Conservation (phyloP, 2,113 vertebrate genomes). For the Tamias sibiricus region DNA sequence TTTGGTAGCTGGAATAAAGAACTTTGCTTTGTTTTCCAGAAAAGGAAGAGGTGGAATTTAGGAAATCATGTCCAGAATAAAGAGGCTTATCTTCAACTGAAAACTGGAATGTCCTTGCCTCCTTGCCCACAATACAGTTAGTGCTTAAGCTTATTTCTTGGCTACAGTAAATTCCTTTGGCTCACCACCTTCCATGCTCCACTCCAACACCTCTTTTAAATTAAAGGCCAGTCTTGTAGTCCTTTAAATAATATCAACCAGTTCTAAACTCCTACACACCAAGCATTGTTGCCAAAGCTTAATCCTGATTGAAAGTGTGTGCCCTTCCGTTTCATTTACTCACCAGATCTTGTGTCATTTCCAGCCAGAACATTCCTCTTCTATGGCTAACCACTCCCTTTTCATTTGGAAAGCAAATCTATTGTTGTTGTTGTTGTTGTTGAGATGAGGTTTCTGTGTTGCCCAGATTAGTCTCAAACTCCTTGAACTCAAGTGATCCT, state of each 20-base stretch:
- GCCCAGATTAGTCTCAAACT: neutral
- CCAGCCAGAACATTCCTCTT: neutral
- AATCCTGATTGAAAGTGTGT: neutral
- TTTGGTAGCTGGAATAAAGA: neutral
- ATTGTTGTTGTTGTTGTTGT: neutral
- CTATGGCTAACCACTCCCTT: too few species aligned
- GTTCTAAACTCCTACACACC: neutral
- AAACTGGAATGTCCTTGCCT: neutral
- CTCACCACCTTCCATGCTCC: slow-evolving; percentile 12
- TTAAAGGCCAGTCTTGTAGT: neutral
- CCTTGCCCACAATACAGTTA: neutral
- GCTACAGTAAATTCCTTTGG: slow-evolving; percentile 22
- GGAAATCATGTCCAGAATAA: neutral
- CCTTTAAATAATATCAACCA: slow-evolving; percentile 11
- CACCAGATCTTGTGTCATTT: slow-evolving; percentile 9
- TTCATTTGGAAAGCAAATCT: neutral
- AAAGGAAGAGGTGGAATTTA: neutral
- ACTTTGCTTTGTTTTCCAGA: neutral
- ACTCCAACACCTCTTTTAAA: neutral
- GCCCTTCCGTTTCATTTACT: neutral
- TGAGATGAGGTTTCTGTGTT: neutral
- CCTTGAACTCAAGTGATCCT: neutral
- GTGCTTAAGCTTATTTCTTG: slow-evolving; percentile 15
- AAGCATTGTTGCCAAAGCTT: neutral
- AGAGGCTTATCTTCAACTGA: neutral